phyloP scores from a whole-genome alignment of 2,113 vertebrate genomes.

The Callipepla squamata region DNA sequence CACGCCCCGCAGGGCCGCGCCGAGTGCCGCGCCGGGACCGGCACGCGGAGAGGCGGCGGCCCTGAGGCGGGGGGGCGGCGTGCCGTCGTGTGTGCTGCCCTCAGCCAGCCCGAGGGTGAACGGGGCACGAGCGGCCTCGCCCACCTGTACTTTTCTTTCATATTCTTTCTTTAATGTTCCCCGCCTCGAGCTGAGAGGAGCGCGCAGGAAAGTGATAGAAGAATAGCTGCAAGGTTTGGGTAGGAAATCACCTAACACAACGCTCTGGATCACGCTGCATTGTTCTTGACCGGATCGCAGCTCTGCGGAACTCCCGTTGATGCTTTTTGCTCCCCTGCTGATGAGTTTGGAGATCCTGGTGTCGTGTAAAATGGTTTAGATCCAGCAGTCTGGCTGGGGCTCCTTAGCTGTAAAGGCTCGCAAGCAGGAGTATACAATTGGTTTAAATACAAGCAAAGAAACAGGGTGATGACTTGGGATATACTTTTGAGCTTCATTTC shows the following conservation, averaged over 20 bases:
- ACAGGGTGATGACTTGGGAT: background rate
- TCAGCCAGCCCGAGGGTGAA: background rate
- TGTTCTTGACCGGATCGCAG: background rate
- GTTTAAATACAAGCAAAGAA: background rate
- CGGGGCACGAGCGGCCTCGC: background rate
- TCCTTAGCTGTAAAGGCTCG: background rate
- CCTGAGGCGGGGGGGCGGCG: rapidly evolving
- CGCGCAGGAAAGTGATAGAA: conserved; percentile 12
- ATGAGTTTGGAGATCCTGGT: background rate
- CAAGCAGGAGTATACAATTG: background rate
- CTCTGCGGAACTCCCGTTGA: background rate
- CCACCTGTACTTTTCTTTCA: background rate
- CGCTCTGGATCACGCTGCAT: background rate
- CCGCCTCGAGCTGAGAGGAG: background rate
- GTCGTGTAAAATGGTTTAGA: background rate
- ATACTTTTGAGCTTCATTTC: background rate
- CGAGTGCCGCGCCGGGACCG: background rate
- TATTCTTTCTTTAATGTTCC: background rate
- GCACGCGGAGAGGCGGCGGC: background rate
- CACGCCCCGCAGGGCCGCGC: background rate
- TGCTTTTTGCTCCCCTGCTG: background rate
- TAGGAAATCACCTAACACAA: conserved; percentile 13
- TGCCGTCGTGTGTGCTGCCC: rapidly evolving
- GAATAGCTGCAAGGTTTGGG: background rate
- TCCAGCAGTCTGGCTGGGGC: background rate